Percentiles rank a stretch among this genome's conserved stretches.
Conservation (phyloP, 2,797 vertebrate genomes). For the Dicrostonyx torquatus region DNA sequence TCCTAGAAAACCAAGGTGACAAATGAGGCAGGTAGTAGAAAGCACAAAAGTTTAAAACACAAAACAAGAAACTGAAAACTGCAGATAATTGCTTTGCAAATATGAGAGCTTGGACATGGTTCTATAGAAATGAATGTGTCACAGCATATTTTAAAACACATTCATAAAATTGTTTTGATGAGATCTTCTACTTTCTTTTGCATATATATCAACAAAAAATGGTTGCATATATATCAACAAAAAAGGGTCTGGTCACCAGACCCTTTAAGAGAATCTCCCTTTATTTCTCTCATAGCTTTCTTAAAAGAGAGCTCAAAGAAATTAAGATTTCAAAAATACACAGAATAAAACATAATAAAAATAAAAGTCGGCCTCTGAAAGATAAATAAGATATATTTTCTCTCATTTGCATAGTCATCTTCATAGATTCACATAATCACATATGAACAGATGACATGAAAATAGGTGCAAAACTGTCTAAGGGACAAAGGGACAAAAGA, state of each 20-base stretch:
- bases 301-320: neutral
- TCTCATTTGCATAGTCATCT: neutral
- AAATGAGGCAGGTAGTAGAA: neutral
- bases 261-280: constrained; percentile 9
- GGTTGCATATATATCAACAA: neutral
- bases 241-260: neutral
- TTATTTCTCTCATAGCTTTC: neutral
- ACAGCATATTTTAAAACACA: neutral
- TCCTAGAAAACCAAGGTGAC: neutral
- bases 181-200: constrained; percentile 4
- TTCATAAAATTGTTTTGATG: neutral
- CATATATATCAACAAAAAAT: neutral
- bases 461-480: neutral
- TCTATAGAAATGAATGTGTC: neutral
- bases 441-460: neutral
- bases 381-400: neutral
- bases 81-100: neutral
- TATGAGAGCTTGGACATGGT: neutral
- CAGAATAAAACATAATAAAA: neutral
- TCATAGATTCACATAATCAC: neutral
- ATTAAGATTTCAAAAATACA: neutral
- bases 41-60: neutral
- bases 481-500: neutral
- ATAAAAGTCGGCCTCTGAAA: neutral
- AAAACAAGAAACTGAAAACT: neutral